These are phyloP conservation scores for Junonia oenone DNA, from an alignment of 2,888 invertebrate species.

Conservation along the genomic window DNA sequence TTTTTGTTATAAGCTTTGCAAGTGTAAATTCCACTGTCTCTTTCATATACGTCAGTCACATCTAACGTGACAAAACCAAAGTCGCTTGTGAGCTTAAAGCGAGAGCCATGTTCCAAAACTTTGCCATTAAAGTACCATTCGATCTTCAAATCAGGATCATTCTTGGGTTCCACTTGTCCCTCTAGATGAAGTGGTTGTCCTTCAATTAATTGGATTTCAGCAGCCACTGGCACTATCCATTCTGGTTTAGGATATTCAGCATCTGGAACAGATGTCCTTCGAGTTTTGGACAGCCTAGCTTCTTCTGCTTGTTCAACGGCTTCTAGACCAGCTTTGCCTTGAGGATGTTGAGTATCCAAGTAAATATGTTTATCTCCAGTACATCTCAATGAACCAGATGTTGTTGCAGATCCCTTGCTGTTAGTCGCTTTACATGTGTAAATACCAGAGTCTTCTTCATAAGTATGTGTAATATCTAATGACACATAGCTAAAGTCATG, in stretches of 20 bases:
- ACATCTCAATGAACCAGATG: conserved; percentile 92
- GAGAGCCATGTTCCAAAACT: conserved; percentile 89
- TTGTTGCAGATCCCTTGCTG: conserved; percentile 92
- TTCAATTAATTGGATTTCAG: conserved; percentile 89
- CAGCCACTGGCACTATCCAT: conserved; percentile 89
- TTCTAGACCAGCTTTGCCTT: conserved; percentile 93
- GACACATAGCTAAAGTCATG: conserved; percentile 98
- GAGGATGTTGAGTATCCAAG: conserved; percentile 96
- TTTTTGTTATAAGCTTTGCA: conserved; percentile 93
- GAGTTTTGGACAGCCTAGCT: conserved; percentile 85
- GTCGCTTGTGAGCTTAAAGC: conserved; percentile 95
- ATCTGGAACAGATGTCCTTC: conserved; percentile 85
- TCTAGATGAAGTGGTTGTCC: conserved; percentile 94
- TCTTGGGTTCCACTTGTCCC: conserved; percentile 95
- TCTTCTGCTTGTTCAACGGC: conserved; percentile 94
- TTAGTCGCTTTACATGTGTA: conserved; percentile 95
- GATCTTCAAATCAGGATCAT: conserved; percentile 92
- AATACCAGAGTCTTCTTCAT: conserved; percentile 95
- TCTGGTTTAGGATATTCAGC: conserved; percentile 90
- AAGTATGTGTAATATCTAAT: conserved; percentile 91
- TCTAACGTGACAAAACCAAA: conserved; percentile 98
- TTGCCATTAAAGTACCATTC: conserved; percentile 98
- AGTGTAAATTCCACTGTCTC: conserved; percentile 96
- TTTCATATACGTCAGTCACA: conserved; percentile 92
- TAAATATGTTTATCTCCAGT: conserved; percentile 89